These are phyloP conservation scores for Peromyscus nudipes DNA, from an alignment of 2,797 vertebrate genomes.

Conservation along the genomic window DNA sequence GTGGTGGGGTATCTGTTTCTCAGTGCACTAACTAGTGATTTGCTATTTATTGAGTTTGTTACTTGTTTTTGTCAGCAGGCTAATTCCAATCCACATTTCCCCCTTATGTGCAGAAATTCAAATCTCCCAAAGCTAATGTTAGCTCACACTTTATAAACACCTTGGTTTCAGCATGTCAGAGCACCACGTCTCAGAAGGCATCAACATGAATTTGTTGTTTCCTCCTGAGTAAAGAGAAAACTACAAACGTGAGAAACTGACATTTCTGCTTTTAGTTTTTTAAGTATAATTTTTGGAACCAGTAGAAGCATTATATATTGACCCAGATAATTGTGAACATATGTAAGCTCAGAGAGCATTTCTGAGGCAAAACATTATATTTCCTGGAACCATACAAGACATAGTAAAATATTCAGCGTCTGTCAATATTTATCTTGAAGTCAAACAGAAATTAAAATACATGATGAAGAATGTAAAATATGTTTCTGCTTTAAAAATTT, in stretches of 20 bases:
- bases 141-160: slow-evolving; percentile 41
- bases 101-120: not conserved
- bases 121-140: slow-evolving; percentile 65
- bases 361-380: slow-evolving; percentile 56
- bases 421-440: slow-evolving; percentile 21
- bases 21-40: slow-evolving; percentile 48
- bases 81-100: slow-evolving; percentile 33
- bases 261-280: slow-evolving; percentile 24
- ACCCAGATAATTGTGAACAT: slow-evolving; percentile 1
- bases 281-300: slow-evolving; percentile 48
- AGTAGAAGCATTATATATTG: not conserved
- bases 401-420: not conserved
- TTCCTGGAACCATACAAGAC: slow-evolving; percentile 27
- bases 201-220: slow-evolving; percentile 63
- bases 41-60: slow-evolving; percentile 42
- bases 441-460: slow-evolving; percentile 42
- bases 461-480: not conserved
- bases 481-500: not conserved
- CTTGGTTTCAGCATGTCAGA: slow-evolving; percentile 55
- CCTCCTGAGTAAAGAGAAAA: slow-evolving; percentile 40
- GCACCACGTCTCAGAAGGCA: slow-evolving; percentile 38
- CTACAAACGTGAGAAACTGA: slow-evolving; percentile 53
- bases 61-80: slow-evolving; percentile 32
- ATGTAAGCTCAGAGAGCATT: not conserved
- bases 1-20: not conserved